Evolutionary conservation across 2,888 invertebrate species (phyloP).

Genomic region (Parnassius smintheus): DNA sequence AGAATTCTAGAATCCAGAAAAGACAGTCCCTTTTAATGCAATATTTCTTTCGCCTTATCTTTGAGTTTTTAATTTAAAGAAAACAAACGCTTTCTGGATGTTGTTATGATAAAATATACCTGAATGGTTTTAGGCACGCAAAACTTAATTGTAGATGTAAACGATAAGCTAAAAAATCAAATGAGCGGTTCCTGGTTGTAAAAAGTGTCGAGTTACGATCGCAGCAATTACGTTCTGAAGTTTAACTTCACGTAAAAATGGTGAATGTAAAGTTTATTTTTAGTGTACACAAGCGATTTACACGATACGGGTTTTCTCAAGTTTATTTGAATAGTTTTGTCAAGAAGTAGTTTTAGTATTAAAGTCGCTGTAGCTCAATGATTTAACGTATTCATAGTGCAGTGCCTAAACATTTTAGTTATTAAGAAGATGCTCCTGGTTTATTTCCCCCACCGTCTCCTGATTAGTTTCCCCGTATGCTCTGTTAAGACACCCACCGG

Average conservation of each 20-base stretch:
- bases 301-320: background rate
- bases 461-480: too few relatives aligned
- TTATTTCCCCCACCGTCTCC: too few relatives aligned
- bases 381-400: too few relatives aligned
- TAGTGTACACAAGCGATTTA: slow-evolving; percentile 6
- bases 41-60: background rate
- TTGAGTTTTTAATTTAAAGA: background rate
- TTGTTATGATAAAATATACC: background rate
- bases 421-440: too few relatives aligned
- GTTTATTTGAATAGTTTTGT: background rate
- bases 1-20: too few relatives aligned
- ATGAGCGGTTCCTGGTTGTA: slow-evolving; percentile 9
- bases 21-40: background rate
- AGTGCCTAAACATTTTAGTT: too few relatives aligned
- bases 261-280: background rate
- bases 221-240: slow-evolving; percentile 7
- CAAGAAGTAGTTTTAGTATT: background rate
- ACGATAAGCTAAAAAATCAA: slow-evolving; percentile 17
- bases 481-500: too few relatives aligned
- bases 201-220: slow-evolving; percentile 4
- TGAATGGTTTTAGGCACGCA: slow-evolving; percentile 10
- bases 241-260: background rate
- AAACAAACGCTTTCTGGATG: background rate
- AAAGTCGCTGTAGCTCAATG: too few relatives aligned
- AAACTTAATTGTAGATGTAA: slow-evolving; percentile 18